A percentile compares a stretch with the other conserved stretches of the same genome.
These are phyloP conservation scores for Paracentrotus lividus DNA, from an alignment of 53 echinoderm and acorn worm genomes.

Conservation along the genomic window DNA sequence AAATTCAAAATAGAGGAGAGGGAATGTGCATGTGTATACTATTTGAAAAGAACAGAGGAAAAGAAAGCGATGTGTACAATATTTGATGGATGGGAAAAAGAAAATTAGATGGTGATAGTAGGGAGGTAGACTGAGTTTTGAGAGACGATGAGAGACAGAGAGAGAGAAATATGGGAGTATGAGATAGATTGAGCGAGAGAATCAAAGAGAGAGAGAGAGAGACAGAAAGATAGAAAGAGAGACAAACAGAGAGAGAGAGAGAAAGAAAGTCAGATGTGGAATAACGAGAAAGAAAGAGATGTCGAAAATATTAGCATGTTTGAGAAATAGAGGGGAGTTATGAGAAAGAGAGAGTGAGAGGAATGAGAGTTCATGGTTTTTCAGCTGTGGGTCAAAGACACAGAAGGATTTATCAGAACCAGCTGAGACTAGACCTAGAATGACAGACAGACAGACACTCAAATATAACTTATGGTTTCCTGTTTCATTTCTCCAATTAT, in stretches of 20 bases:
- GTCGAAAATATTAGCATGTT: too few relatives aligned
- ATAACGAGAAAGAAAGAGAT: not conserved
- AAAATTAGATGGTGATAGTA: not conserved
- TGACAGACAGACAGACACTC: slow-evolving; percentile 14
- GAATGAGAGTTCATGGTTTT: slow-evolving; percentile 31
- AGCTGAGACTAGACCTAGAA: not conserved
- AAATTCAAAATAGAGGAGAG: too few relatives aligned
- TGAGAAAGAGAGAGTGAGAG: not conserved
- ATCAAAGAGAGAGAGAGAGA: not conserved
- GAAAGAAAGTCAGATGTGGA: not conserved
- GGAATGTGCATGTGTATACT: too few relatives aligned
- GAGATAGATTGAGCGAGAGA: too few relatives aligned
- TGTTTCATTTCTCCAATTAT: not conserved
- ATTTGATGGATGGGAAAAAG: not conserved
- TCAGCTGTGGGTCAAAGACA: slow-evolving; percentile 55
- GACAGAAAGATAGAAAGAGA: not conserved
- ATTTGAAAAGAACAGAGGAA: too few relatives aligned
- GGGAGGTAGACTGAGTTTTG: too few relatives aligned
- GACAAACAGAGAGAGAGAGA: not conserved
- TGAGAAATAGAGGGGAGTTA: not conserved
- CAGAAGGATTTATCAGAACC: slow-evolving; percentile 44
- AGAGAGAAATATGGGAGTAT: too few relatives aligned
- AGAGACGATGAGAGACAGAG: too few relatives aligned
- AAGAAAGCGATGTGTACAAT: too few relatives aligned
- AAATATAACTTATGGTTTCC: slow-evolving; percentile 35